Evolutionary conservation across 1,140 invertebrate genomes (phyloP), one percentile per base, ranked within the genome.

Genomic region (Musca vetustissima): DNA sequence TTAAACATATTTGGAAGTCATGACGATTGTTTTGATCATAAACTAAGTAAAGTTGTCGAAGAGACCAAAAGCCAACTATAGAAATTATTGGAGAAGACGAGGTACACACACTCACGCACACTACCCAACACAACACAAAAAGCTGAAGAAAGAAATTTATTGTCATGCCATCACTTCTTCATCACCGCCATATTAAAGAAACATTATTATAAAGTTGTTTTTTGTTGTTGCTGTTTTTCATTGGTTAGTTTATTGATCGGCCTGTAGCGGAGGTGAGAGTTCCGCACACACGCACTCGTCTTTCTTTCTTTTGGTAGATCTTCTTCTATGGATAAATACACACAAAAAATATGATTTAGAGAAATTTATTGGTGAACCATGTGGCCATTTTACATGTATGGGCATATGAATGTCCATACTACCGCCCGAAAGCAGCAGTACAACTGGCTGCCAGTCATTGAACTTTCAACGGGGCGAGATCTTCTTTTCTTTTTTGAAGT

Each of bases 1-100:
- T 36, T 19, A 36, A 36, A 61, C 57, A 61, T 61, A 61, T 61
- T 61, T 61, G 57, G 57, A 61, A 61, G 36, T 61, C 57, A 61
- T 61, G 28, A 4, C 25, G 49, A 21, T 7, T 19, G 21, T 52
- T 52, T 52, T 52, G 49, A 22, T 21, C 49, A 21, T 21, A 52
- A 52, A 52, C 49, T 52, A 52, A 52, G 21, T 21, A 52, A 52
- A 52, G 13, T 57, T 11, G 1, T 43, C 36, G 11, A 43, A 13
- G 36, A 43, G 4, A 43, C 36, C 36, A 43, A 43, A 43, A 43
- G 36, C 36, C 36, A 43, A 9, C 36, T 43, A 57, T 57, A 57
- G 25, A 57, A 25, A 57, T n/a, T 57, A 61, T 61, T 61, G 25
- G 36, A 61, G 6, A 57, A 57, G 36, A 43, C 36, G 36, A 8